phyloP scores from a whole-genome alignment of 2,888 invertebrate species.

The Trissolcus brochymenae region DNA sequence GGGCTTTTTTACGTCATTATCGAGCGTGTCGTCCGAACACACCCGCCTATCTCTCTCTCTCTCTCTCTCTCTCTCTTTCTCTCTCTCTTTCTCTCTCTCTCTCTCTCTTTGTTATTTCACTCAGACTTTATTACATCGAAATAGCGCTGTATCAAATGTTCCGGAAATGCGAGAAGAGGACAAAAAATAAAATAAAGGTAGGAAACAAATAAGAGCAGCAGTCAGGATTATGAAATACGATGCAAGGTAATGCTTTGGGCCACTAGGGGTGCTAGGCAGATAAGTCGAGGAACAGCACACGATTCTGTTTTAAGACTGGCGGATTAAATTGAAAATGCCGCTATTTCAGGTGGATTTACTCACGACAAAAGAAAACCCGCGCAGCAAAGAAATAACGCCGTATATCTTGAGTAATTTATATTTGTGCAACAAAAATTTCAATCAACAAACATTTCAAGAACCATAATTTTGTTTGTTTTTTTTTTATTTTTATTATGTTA shows the following conservation, averaged over 20 bases:
- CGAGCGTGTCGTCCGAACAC: conserved; percentile 2
- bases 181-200: conserved; percentile 2
- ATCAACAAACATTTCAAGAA: background rate
- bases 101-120: conserved; percentile 1
- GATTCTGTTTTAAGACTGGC: conserved; percentile 11
- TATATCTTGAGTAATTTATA: too few species aligned
- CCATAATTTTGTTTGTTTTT: background rate
- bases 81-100: too few species aligned
- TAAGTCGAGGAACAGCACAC: conserved; percentile 10
- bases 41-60: too few species aligned
- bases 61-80: too few species aligned
- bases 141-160: conserved; percentile 25
- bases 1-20: conserved; percentile 30
- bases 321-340: conserved; percentile 33
- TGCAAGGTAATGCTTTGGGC: conserved; percentile 12
- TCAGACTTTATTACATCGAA: conserved; percentile 17
- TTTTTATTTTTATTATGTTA: too few species aligned
- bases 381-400: too few species aligned
- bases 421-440: too few species aligned
- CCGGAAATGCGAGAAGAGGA: conserved; percentile 9
- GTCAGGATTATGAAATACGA: conserved; percentile 27
- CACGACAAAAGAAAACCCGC: conserved; percentile 20
- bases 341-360: conserved; percentile 12
- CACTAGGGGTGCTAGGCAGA: background rate
- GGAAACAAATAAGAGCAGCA: background rate